These are phyloP conservation scores for Mus caroli DNA, from an alignment of 2,797 vertebrate genomes.

Conservation along the genomic window DNA sequence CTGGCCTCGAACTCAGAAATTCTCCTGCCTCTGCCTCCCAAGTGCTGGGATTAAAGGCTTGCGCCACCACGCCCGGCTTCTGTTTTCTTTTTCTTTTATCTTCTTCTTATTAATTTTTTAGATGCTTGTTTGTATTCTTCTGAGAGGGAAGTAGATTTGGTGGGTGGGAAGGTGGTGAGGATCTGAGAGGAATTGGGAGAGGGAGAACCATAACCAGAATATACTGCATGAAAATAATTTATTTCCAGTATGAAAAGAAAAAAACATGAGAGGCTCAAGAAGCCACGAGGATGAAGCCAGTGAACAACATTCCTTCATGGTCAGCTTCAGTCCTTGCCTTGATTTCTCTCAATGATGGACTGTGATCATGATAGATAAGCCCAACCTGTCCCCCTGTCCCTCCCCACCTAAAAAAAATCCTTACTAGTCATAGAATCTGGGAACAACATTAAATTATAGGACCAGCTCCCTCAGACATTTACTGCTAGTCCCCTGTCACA, in stretches of 20 bases:
- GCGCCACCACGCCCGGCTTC: too few relatives aligned
- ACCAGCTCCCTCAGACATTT: not conserved
- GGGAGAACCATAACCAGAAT: not conserved
- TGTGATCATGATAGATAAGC: not conserved
- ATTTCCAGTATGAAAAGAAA: not conserved
- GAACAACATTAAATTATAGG: not conserved
- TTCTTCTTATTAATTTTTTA: not conserved
- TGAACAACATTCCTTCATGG: not conserved
- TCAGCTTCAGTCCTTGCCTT: not conserved
- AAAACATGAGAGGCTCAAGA: not conserved
- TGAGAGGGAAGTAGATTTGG: not conserved
- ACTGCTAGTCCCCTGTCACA: not conserved
- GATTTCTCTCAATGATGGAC: not conserved
- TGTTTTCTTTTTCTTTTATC: not conserved
- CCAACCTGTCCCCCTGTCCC: rapidly evolving
- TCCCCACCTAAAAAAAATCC: not conserved
- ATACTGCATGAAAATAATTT: not conserved
- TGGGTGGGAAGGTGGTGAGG: not conserved
- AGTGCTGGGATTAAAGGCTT: too few relatives aligned
- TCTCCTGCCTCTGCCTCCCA: too few relatives aligned
- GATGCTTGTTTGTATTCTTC: not conserved
- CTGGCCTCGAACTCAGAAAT: too few relatives aligned
- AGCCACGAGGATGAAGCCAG: too few relatives aligned
- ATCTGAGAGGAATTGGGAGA: not conserved
- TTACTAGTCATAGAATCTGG: not conserved